These are phyloP conservation scores for Sphenodon punctatus DNA, from an alignment of 2,797 vertebrate species.

Conservation along the genomic window DNA sequence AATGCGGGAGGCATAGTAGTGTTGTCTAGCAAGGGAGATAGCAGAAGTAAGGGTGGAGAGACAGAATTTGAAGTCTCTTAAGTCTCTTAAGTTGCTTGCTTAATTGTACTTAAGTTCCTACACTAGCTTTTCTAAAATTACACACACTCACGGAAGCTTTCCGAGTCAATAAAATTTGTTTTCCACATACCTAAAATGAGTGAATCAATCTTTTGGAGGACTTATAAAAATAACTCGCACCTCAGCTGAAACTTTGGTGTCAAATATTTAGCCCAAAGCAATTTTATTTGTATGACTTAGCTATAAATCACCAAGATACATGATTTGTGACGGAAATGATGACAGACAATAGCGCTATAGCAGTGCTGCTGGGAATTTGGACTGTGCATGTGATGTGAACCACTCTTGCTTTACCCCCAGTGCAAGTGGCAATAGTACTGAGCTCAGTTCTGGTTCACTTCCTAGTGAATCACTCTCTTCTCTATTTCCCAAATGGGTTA, in stretches of 20 bases:
- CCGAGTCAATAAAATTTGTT: background rate
- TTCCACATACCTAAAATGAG: constrained; percentile 30
- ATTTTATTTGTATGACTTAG: constrained; percentile 24
- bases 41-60: too few species aligned
- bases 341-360: background rate
- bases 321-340: background rate
- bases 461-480: background rate
- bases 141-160: background rate
- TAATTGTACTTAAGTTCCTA: constrained; percentile 41
- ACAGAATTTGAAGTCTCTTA: too few species aligned
- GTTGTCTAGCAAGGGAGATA: too few species aligned
- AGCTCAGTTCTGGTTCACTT: background rate
- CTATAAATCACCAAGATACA: background rate
- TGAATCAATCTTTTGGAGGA: constrained; percentile 20
- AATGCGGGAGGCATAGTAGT: too few species aligned
- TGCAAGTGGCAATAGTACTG: background rate
- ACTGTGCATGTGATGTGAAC: background rate
- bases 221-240: constrained; percentile 27
- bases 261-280: constrained; percentile 1
- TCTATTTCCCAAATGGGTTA: background rate
- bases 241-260: constrained; percentile 21
- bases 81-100: too few species aligned
- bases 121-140: constrained; percentile 47
- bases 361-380: background rate
- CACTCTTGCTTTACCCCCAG: background rate